A percentile compares a stretch with the other conserved stretches of the same genome.
Conservation (phyloP, 2,113 vertebrate species). For the Oxygymnocypris stewartii region DNA sequence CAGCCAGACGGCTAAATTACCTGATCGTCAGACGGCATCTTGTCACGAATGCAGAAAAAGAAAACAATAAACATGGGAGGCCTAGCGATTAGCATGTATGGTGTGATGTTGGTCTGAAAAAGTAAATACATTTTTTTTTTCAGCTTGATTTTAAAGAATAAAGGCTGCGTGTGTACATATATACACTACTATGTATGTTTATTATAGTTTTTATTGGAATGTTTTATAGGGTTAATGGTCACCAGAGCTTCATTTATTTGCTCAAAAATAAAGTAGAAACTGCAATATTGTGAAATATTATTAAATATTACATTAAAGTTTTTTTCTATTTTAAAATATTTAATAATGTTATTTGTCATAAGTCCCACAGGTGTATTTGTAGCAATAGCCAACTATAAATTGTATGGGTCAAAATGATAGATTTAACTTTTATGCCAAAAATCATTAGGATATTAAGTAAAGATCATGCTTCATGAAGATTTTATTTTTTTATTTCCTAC, state of each 20-base stretch:
- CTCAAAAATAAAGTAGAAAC: neutral
- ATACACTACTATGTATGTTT: neutral
- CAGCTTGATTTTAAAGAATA: neutral
- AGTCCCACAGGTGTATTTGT: no score
- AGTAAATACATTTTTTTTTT: neutral
- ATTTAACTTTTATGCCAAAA: no score
- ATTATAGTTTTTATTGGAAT: neutral
- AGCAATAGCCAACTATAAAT: no score
- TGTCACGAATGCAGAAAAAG: neutral
- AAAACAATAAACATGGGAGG: neutral
- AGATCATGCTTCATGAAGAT: no score
- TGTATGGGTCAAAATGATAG: no score
- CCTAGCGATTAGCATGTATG: neutral
- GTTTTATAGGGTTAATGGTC: neutral
- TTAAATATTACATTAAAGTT: no score
- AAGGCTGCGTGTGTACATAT: no score
- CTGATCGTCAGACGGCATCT: conserved; percentile 17
- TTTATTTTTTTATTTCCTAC: no score
- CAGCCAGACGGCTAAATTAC: conserved; percentile 20
- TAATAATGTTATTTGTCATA: no score
- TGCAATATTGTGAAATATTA: no score
- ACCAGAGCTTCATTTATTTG: neutral
- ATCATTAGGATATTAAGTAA: no score
- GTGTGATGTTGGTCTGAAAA: neutral
- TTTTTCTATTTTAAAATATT: no score